A percentile compares a stretch with the other conserved stretches of the same genome.
These are phyloP conservation scores for Lasiurus cinereus DNA, from an alignment of 2,113 vertebrate genomes.

Conservation along the genomic window DNA sequence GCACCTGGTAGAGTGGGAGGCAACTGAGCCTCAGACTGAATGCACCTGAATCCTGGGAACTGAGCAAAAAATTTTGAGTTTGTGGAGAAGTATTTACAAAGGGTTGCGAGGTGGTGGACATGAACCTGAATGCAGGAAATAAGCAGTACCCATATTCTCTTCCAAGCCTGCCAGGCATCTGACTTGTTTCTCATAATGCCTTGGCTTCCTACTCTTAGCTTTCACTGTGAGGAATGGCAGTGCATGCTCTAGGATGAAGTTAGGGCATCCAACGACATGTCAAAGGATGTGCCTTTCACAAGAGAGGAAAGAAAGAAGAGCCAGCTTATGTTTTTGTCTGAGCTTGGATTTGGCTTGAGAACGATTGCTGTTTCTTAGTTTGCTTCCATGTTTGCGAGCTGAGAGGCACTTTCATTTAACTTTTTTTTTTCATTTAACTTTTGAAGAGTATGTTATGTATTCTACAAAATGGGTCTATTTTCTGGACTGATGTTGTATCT, in stretches of 20 bases:
- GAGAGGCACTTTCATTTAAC: slow-evolving; percentile 54
- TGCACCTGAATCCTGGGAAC: not conserved
- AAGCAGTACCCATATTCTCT: not conserved
- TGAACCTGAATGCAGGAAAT: not conserved
- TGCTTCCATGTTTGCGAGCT: slow-evolving; percentile 37
- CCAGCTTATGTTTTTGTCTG: not conserved
- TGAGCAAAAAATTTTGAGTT: not conserved
- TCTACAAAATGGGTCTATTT: slow-evolving; percentile 64
- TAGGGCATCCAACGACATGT: not conserved
- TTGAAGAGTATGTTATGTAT: slow-evolving; percentile 53
- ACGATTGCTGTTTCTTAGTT: not conserved
- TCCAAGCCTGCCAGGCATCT: not conserved
- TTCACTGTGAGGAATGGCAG: not conserved
- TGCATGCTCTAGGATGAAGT: not conserved
- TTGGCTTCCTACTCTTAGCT: not conserved
- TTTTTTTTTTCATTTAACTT: slow-evolving; percentile 43
- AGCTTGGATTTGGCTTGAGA: not conserved
- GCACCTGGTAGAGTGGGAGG: not conserved
- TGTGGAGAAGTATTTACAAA: not conserved
- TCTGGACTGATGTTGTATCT: slow-evolving; percentile 43
- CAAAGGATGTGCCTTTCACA: slow-evolving; percentile 54
- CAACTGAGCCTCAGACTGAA: not conserved
- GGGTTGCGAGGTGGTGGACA: not conserved
- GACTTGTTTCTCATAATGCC: not conserved
- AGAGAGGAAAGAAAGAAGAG: not conserved